phyloP scores from a whole-genome alignment of 2,888 invertebrate species.

The Netelia fuscicornis region DNA sequence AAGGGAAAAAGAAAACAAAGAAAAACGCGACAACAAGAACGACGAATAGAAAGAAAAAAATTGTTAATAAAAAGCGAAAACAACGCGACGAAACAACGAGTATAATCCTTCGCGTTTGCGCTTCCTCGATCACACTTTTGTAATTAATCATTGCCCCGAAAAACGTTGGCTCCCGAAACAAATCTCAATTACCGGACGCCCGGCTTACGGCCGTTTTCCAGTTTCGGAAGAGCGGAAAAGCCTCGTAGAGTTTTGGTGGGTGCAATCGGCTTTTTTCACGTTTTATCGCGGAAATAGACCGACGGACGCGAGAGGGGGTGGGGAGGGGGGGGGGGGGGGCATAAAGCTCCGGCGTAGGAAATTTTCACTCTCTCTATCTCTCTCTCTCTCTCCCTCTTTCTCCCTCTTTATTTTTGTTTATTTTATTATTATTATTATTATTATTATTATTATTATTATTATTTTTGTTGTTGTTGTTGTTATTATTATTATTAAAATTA shows the following conservation, averaged over 20 bases:
- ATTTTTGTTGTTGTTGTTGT: too few species aligned
- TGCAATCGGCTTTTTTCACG: neutral
- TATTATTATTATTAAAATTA: too few species aligned
- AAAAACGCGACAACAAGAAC: neutral
- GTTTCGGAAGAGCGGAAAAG: neutral
- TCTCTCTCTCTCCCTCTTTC: neutral
- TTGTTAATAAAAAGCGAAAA: neutral
- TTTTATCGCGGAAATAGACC: neutral
- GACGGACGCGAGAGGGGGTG: too few species aligned
- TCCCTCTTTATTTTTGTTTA: neutral
- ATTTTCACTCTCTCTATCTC: constrained; percentile 4
- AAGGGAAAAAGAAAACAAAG: neutral
- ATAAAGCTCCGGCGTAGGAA: neutral
- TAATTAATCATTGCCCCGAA: constrained; percentile 55
- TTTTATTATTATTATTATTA: constrained; percentile 1
- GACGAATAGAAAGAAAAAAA: neutral
- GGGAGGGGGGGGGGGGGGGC: neutral
- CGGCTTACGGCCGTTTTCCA: neutral
- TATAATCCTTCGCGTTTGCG: constrained; percentile 5
- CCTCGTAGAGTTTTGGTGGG: too few species aligned
- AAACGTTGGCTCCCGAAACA: constrained; percentile 42
- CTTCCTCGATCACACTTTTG: constrained; percentile 17
- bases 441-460: too few species aligned
- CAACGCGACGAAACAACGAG: neutral
- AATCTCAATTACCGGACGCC: constrained; percentile 42